Evolutionary conservation across 2,888 invertebrate species (phyloP), one percentile per base, ranked within the genome.

Genomic region (Chrysotoxum bicinctum): DNA sequence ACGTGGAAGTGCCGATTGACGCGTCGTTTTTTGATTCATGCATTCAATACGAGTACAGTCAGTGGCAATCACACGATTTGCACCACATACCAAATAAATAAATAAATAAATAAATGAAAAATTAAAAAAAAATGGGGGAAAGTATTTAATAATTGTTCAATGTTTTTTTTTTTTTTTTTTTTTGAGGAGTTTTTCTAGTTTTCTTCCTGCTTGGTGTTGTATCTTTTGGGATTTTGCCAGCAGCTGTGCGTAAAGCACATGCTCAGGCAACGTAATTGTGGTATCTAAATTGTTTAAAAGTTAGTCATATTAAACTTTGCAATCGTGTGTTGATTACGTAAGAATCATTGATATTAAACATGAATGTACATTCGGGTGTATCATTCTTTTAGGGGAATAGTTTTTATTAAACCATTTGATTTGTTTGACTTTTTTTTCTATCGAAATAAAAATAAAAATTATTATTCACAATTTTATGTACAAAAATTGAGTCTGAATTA

Each of bases 41-140:
- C 43, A 43, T 16, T 7, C 12, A 3, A 12, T 35, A 12, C 64
- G 66, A 32, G 16, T 32, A 32, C 14, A 50, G 45, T 56, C 35
- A 12, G 45, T 48, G 73, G 32, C 69, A 64, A 69, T 74, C 69
- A 50, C 74, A 74, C 79, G 69, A 60, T 79, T 84, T 79, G 83
- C 79, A 79, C 75, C 40, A 84, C 64, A 70, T 84, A 35, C 78
- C 70, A 64, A 64, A 64, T 45, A 64, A 64, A 45, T 45, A 45
- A 19, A 23, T 21, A 35, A 7, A 14, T 14, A 35, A 9, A 2
- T 9, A 37, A 35, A 14, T 12, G 21, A 23, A 50, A 45, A 52
- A 4, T n/a, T n/a, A 68, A 32, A 32, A 14, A 14, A 37, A 0
- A 2, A 64, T 69, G 62, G 78, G 74, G 62, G 78, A 79, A 84